Percentiles rank a stretch among this genome's conserved stretches.
These are phyloP conservation scores for Alectoris magna DNA, from an alignment of 2,797 vertebrate genomes.

Conservation along the genomic window DNA sequence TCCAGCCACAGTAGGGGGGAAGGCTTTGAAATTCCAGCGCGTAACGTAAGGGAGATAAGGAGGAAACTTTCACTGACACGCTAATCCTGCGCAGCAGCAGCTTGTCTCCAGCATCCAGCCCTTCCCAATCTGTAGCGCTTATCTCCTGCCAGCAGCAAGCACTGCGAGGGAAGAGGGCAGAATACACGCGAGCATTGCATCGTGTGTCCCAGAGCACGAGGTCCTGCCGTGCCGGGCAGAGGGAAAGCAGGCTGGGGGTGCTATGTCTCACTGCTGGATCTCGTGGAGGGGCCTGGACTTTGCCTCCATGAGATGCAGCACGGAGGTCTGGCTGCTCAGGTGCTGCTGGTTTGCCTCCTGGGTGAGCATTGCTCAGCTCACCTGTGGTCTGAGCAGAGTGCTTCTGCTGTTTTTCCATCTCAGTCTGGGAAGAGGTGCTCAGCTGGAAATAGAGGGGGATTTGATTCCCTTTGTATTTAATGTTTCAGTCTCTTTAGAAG, in stretches of 20 bases:
- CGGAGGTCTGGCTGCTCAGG: neutral
- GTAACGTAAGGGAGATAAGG: neutral
- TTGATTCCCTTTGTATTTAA: neutral
- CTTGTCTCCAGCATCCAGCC: neutral
- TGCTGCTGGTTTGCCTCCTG: neutral
- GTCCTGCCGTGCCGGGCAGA: neutral
- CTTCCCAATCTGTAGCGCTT: conserved; percentile 2
- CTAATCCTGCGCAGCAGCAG: conserved; percentile 29
- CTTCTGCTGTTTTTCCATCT: neutral
- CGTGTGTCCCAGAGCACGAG: neutral
- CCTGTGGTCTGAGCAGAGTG: neutral
- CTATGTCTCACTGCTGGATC: neutral
- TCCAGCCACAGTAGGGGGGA: neutral
- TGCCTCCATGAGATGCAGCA: fast-evolving
- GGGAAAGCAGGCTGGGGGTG: neutral
- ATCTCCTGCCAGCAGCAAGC: neutral
- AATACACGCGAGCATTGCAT: neutral
- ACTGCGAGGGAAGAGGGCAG: neutral
- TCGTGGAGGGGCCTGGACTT: neutral
- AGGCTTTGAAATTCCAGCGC: neutral
- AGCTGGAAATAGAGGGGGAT: neutral
- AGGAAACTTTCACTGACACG: neutral
- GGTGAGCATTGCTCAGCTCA: no score
- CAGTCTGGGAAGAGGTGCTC: neutral
- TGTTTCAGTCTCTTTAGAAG: neutral